phyloP scores from a whole-genome alignment of 2,797 vertebrate genomes.

The Rhinoraja longicauda region DNA sequence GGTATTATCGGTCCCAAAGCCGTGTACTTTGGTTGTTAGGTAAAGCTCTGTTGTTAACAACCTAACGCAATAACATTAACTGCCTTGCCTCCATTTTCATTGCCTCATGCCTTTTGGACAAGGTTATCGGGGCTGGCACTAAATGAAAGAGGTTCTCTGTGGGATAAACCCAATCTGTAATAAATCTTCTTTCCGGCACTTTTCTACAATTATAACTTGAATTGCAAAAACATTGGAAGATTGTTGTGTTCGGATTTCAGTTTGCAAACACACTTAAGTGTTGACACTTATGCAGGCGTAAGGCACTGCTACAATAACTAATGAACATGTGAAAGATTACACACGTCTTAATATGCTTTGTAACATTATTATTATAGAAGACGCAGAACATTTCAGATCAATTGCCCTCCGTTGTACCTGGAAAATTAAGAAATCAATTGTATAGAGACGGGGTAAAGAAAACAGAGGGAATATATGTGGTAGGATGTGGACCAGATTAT shows the following conservation, averaged over 20 bases:
- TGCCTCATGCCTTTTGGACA: not conserved
- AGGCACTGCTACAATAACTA: not conserved
- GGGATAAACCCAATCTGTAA: not conserved
- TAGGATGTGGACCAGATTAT: too few relatives aligned
- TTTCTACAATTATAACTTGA: not conserved
- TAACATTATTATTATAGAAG: not conserved
- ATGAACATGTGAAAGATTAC: not conserved
- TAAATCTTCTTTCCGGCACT: not conserved
- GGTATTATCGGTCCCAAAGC: not conserved
- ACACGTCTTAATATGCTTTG: not conserved
- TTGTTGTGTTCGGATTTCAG: not conserved
- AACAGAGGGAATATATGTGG: too few relatives aligned
- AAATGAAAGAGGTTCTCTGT: not conserved
- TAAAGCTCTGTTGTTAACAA: slow-evolving; percentile 13
- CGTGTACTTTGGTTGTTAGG: not conserved
- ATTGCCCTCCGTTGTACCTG: too few relatives aligned
- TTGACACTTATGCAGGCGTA: not conserved
- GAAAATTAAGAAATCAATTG: too few relatives aligned
- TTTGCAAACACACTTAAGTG: not conserved
- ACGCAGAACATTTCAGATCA: not conserved
- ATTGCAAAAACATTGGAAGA: not conserved
- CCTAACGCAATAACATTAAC: not conserved
- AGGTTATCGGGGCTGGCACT: not conserved
- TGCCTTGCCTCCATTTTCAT: not conserved
- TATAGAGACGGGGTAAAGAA: too few relatives aligned